A percentile compares a stretch with the other conserved stretches of the same genome.
Conservation (phyloP, 2,113 vertebrate species). For the Periophthalmus modestus region DNA sequence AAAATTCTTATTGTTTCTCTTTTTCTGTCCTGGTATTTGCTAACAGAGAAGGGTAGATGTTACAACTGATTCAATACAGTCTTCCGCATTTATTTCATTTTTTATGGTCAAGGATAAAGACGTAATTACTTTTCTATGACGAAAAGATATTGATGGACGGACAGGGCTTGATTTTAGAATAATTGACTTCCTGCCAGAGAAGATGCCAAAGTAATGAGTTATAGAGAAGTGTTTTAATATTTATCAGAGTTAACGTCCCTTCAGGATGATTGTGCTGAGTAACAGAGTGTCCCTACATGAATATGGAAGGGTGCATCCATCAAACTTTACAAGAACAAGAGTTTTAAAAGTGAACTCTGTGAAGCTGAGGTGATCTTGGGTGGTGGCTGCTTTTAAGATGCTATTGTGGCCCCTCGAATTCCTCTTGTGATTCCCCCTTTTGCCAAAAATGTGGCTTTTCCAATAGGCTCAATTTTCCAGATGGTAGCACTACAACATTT, state of each 20-base stretch:
- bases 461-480: background rate
- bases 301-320: slow-evolving; percentile 48
- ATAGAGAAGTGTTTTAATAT: slow-evolving; percentile 7
- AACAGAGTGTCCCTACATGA: slow-evolving; percentile 31
- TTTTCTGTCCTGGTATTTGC: too few relatives aligned
- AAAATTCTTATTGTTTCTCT: background rate
- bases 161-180: background rate
- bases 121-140: background rate
- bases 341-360: slow-evolving; percentile 56
- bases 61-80: background rate
- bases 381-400: background rate
- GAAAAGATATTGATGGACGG: background rate
- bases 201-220: slow-evolving; percentile 7
- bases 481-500: too few relatives aligned
- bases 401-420: background rate
- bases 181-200: background rate
- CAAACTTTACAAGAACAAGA: slow-evolving; percentile 32
- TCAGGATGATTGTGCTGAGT: slow-evolving; percentile 21
- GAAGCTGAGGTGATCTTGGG: slow-evolving; percentile 20
- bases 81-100: background rate
- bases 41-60: too few relatives aligned
- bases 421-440: background rate
- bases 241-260: slow-evolving; percentile 3
- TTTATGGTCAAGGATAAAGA: background rate
- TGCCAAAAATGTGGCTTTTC: slow-evolving; percentile 4